Conservation (phyloP, 2,113 vertebrate species). For the Pseudois nayaur region DNA sequence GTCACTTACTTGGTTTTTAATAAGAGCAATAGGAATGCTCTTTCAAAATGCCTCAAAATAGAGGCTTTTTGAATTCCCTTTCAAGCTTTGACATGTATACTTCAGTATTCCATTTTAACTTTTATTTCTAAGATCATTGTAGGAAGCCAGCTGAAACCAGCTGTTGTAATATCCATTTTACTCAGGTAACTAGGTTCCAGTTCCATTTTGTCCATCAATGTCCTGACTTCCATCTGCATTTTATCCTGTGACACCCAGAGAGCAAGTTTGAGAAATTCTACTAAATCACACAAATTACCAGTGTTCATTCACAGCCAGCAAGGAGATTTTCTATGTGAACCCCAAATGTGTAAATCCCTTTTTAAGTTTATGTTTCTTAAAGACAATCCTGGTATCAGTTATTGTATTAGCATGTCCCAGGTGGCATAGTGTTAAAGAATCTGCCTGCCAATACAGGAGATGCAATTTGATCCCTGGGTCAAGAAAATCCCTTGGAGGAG, state of each 20-base stretch:
- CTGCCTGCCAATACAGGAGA: neutral
- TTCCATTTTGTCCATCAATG: neutral
- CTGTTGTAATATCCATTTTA: neutral
- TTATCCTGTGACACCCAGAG: neutral
- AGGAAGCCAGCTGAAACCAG: neutral
- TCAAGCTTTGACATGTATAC: neutral
- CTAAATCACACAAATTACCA: neutral
- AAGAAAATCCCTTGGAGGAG: neutral
- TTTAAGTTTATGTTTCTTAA: neutral
- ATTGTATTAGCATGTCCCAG: neutral
- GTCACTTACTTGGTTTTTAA: no score
- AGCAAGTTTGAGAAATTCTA: neutral
- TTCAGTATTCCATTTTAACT: neutral
- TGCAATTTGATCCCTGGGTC: neutral
- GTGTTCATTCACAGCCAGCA: neutral
- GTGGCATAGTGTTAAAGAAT: neutral
- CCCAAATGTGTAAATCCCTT: neutral
- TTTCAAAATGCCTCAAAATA: neutral
- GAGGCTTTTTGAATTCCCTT: neutral
- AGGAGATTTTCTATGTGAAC: neutral
- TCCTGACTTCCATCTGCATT: neutral
- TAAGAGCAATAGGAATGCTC: neutral
- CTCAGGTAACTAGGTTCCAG: neutral
- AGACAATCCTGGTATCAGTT: neutral
- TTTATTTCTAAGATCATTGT: neutral